Evolutionary conservation across 2,888 invertebrate species (phyloP).

Genomic region (Caenorhabditis sp.): DNA sequence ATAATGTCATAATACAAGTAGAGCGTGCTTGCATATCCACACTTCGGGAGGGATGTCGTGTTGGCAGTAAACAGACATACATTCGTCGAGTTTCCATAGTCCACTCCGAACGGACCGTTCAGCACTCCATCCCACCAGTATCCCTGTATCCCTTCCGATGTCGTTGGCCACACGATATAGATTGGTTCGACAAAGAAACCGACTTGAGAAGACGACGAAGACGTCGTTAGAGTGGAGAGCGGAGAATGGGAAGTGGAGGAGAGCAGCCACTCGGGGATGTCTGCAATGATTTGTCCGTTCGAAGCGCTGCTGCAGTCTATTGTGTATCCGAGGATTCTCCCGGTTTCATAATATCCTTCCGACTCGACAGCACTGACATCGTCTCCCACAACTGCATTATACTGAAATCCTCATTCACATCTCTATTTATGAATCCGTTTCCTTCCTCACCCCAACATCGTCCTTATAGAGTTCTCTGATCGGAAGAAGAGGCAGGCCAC

Average conservation of each 20-base stretch:
- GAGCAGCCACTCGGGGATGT: constrained; percentile 4
- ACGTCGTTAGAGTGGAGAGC: neutral
- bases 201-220: neutral
- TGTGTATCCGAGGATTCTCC: constrained; percentile 31
- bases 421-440: neutral
- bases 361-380: neutral
- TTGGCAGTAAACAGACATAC: constrained; percentile 19
- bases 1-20: constrained; percentile 9
- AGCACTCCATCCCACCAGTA: constrained; percentile 5
- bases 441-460: constrained; percentile 23
- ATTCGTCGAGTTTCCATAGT: neutral
- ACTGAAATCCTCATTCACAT: neutral
- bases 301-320: constrained; percentile 13
- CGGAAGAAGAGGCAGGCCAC: constrained; percentile 20
- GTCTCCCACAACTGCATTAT: constrained; percentile 22
- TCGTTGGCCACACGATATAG: neutral
- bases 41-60: neutral
- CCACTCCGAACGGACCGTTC: neutral
- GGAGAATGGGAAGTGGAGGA: neutral
- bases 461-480: constrained; percentile 29
- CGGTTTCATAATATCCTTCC: constrained; percentile 10
- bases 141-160: neutral
- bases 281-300: constrained; percentile 3
- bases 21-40: constrained; percentile 19
- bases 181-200: constrained; percentile 25